These are phyloP conservation scores for Rhimphoctona megacephalus DNA, from an alignment of 2,888 invertebrate species.

Conservation along the genomic window DNA sequence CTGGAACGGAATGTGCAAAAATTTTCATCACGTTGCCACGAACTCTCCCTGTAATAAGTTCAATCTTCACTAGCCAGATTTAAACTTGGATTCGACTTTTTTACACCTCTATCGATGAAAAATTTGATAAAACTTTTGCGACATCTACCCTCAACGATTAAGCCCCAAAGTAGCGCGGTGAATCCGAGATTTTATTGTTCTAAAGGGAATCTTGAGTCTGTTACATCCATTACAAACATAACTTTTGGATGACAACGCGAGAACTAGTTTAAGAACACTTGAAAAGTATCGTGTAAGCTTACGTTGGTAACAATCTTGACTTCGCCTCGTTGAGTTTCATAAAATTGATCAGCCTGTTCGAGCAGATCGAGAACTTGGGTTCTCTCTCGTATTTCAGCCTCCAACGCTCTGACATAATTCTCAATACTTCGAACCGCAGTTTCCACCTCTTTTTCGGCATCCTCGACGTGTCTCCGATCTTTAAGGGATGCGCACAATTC, in stretches of 20 bases:
- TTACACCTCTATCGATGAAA: neutral
- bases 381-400: conserved; percentile 93
- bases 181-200: no score
- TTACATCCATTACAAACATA: no score
- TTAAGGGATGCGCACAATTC: conserved; percentile 92
- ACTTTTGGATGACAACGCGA: neutral
- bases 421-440: conserved; percentile 92
- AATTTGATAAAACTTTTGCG: neutral
- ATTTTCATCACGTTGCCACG: neutral
- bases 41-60: neutral
- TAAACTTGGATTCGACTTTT: neutral
- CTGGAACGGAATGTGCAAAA: no score
- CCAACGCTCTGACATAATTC: conserved; percentile 92
- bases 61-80: no score
- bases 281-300: conserved; percentile 84
- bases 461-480: conserved; percentile 94
- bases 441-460: conserved; percentile 95
- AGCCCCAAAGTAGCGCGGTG: no score
- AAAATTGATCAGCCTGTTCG: conserved; percentile 93
- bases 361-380: conserved; percentile 91
- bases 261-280: neutral
- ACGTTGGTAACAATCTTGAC: conserved; percentile 98
- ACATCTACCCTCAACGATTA: no score
- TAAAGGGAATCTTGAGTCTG: no score
- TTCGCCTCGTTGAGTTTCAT: conserved; percentile 96